Base-by-base conservation (phyloP, 2,888 invertebrate species). In the Euplexia lucipara region DNA sequence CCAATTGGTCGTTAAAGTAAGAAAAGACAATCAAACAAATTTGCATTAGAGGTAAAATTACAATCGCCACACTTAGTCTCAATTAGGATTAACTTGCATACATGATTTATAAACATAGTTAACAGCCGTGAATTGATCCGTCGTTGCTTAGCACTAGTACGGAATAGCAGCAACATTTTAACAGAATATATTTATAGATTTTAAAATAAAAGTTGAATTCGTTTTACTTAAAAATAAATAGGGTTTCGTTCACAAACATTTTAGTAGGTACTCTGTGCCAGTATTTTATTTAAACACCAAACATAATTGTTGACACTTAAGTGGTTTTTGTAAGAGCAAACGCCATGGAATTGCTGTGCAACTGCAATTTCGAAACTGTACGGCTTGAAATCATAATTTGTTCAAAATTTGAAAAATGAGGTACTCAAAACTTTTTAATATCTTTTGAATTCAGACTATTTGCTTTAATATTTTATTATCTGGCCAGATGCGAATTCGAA, bases 271-370 rank as follows among this genome's bases (percentile, higher is more conserved):
- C 30, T 53, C 57, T 44, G 18, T 51, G 48, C 53, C 22, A 48
- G 34, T 41, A 45, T 51, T 66, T 57, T 62, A 62, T 70, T 70
- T 62, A 65, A 70, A 53, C 41, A 61, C 41, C 9, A 52, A 63
- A 70, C 62, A 64, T 75, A n/a, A n/a, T 77, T 67, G 60, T 67
- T 65, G 60, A 70, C 73, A 70, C 63, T 75, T 70, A 71, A 80
- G 73, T 63, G 62, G 65, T 70, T 52, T 68, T 80, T 63, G 56
- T 70, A 54, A 59, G 35, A 67, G 41, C 41, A 14, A 35, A 60
- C 26, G 42, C n/a, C 22, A 41, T 22, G 53, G 47, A 54, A 69
- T 57, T 60, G 22, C 48, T 51, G 14, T 45, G 48, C 67, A 70
- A 75, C 61, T 75, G 69, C 71, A 75, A 78, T 58, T 81, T 69